Base-by-base conservation (phyloP, 2,113 vertebrate genomes). In the Ifrita kowaldi region DNA sequence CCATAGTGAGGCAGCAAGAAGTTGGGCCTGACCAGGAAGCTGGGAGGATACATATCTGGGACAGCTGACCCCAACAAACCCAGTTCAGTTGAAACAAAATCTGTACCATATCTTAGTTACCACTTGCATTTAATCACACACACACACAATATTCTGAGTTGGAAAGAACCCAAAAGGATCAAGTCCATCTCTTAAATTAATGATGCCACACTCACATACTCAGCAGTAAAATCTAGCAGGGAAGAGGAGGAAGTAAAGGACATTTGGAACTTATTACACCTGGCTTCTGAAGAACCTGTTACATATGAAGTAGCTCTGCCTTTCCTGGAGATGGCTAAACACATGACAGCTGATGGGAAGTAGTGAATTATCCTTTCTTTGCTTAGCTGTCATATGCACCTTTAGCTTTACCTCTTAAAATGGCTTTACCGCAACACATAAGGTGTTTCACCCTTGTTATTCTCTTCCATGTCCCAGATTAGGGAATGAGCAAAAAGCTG, bases 311-410 rank as follows among this genome's bases (percentile, higher is more conserved):
- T 33, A 81, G 33, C 6, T 22, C 15, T 81, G 32, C 13, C 50
- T 65, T 44, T 50, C 44, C 52, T 74, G 52, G 44, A 89, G 60
- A 52, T 37, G 15, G 4, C 2, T 57, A 37, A 73, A 37, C 3
- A 28, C 23, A 16, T 37, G 27, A 50, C 32, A 42, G 30, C 16
- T 67, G 44, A 32, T 26, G 32, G 20, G 10, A 59, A 49, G 6
- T 11, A 76, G 13, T 42, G 26, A 63, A 26, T 21, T 1, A 75
- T 75, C n/a, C 15, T 62, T 67, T 11, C 13, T 63, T 73, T 62
- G 7, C 15, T 59, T 63, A n/a, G 4, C 10, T 83, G 10, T 11
- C 3, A 2, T 21, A 16, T 4, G 1, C 5, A 53, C 9, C 3
- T 64, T 63, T 69, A 63, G 3, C 10, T 47, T 73, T 74, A 39